These are phyloP conservation scores for honey bee (Apis mellifera) DNA, from an alignment of 1,140 invertebrate genomes.

Conservation along the genomic window DNA sequence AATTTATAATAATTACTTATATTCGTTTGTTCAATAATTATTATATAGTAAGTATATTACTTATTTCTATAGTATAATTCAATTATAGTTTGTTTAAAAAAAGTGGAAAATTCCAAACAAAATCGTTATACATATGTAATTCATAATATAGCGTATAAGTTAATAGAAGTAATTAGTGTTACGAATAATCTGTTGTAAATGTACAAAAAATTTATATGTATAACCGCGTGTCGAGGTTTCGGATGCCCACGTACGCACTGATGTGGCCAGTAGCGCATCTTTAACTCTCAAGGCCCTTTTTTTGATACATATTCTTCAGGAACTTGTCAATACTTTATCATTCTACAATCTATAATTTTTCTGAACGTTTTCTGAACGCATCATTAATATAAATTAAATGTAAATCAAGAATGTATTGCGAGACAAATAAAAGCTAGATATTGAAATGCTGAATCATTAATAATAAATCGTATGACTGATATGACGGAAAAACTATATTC, in stretches of 20 bases:
- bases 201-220: conserved; percentile 23
- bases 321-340: not conserved
- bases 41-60: not conserved
- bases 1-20: not conserved
- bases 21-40: too few species aligned
- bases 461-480: not conserved
- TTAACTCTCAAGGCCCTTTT: not conserved
- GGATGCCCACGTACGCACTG: conserved; percentile 58
- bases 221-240: conserved; percentile 53
- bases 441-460: not conserved
- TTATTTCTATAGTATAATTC: too few species aligned
- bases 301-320: not conserved
- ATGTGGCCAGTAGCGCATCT: conserved; percentile 47
- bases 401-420: not conserved
- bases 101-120: not conserved
- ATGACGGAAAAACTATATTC: not conserved
- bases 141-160: not conserved
- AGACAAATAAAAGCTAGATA: not conserved
- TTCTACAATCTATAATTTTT: not conserved
- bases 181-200: not conserved
- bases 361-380: not conserved
- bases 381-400: conserved; percentile 3
- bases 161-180: conserved; percentile 25
- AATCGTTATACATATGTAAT: not conserved
- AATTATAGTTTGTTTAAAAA: not conserved